These are phyloP conservation scores for Protula sp. DNA, from an alignment of 2,888 invertebrate genomes.

Conservation along the genomic window DNA sequence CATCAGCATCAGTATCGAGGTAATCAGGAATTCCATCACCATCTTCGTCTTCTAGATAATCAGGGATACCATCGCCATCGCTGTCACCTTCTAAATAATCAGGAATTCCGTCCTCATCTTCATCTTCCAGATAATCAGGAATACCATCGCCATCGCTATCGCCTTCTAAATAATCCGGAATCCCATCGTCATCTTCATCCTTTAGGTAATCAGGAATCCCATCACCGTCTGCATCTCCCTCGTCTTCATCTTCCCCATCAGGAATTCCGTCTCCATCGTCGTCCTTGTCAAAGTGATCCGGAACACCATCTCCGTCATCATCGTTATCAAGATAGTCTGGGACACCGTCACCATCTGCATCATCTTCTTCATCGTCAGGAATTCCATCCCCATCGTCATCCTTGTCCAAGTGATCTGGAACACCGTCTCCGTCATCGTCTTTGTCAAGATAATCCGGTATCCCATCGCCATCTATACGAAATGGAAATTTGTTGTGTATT, in stretches of 20 bases:
- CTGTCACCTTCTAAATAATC: constrained; percentile 22
- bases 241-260: constrained; percentile 28
- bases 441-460: constrained; percentile 31
- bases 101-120: constrained; percentile 17
- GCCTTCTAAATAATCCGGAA: constrained; percentile 33
- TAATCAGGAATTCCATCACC: constrained; percentile 37
- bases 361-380: constrained; percentile 31
- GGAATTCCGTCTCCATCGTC: constrained; percentile 31
- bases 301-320: constrained; percentile 35
- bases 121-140: constrained; percentile 15
- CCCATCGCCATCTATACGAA: constrained; percentile 42
- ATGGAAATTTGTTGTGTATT: no score
- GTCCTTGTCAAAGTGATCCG: constrained; percentile 30
- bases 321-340: constrained; percentile 32
- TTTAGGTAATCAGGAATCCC: constrained; percentile 29
- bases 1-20: constrained; percentile 32
- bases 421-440: constrained; percentile 46
- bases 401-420: constrained; percentile 31
- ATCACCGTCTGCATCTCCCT: constrained; percentile 32
- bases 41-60: constrained; percentile 20
- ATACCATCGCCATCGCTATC: constrained; percentile 17
- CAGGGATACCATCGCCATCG: constrained; percentile 29
- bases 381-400: constrained; percentile 47
- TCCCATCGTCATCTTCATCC: constrained; percentile 34
- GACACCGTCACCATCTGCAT: constrained; percentile 45